phyloP scores from a whole-genome alignment of 1,140 invertebrate species.

The Listronotus bonariensis region DNA sequence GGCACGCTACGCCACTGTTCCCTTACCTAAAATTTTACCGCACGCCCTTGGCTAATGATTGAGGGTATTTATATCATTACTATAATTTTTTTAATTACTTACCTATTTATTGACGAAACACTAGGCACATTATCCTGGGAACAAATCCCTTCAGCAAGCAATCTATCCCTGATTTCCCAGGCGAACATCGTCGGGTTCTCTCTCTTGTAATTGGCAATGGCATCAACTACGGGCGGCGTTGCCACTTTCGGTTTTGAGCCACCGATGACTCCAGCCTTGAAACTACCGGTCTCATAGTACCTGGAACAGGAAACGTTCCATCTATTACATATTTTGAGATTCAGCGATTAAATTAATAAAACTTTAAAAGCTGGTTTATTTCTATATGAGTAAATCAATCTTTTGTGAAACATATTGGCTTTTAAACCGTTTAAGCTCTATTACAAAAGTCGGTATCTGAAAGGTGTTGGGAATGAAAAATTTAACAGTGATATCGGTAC shows the following conservation, averaged over 20 bases:
- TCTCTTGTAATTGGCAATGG: slow-evolving; percentile 97
- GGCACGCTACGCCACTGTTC: too few species aligned
- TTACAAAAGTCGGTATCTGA: too few species aligned
- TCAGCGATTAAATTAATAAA: not conserved
- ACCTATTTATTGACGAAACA: slow-evolving; percentile 99
- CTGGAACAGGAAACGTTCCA: slow-evolving; percentile 60
- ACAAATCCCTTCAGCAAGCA: slow-evolving; percentile 88
- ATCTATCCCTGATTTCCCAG: slow-evolving; percentile 98
- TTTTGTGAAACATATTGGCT: too few species aligned
- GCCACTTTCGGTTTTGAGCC: slow-evolving; percentile 99
- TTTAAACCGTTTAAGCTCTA: too few species aligned
- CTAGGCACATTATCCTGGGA: slow-evolving; percentile 98
- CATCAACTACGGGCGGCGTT: slow-evolving; percentile 96
- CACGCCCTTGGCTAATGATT: too few species aligned
- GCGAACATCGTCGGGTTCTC: slow-evolving; percentile 99
- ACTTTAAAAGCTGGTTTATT: too few species aligned
- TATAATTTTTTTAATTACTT: too few species aligned
- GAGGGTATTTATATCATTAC: too few species aligned
- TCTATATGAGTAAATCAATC: too few species aligned
- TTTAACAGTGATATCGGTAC: too few species aligned
- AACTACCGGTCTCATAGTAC: slow-evolving; percentile 98
- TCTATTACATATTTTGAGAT: slow-evolving; percentile 42
- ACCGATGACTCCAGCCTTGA: slow-evolving; percentile 98
- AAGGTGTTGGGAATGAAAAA: too few species aligned
- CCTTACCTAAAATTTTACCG: too few species aligned